Evolutionary conservation across 2,888 invertebrate species (phyloP).

Genomic region (Acanthosoma haemorrhoidale): DNA sequence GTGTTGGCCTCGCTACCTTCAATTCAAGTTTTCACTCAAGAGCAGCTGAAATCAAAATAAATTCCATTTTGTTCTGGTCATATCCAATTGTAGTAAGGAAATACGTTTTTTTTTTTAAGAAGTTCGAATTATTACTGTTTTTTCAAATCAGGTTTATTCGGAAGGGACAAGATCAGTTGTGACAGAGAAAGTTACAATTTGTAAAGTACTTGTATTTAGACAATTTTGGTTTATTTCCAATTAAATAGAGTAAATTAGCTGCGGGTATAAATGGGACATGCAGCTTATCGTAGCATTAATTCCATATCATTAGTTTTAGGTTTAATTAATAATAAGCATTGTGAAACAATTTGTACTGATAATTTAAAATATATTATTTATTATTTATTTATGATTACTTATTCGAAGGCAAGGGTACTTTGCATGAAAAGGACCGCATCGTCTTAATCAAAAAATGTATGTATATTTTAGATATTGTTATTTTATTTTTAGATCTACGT

Average conservation of each 20-base stretch:
- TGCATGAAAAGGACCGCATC: constrained; percentile 15
- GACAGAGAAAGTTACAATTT: background rate
- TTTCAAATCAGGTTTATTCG: too few species aligned
- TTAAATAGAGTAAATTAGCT: background rate
- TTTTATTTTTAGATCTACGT: constrained; percentile 37
- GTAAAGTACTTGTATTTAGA: background rate
- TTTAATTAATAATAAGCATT: constrained; percentile 10
- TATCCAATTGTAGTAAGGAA: background rate
- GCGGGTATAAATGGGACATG: background rate
- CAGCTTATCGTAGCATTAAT: constrained; percentile 1
- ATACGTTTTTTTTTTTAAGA: too few species aligned
- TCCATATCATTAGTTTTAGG: constrained; percentile 24
- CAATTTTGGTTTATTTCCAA: background rate
- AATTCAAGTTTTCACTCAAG: too few species aligned
- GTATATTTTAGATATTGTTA: constrained; percentile 37
- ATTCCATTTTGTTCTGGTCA: background rate
- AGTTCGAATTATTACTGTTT: background rate
- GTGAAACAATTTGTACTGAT: constrained; percentile 31
- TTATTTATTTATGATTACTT: constrained; percentile 26
- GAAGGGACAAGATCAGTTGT: too few species aligned
- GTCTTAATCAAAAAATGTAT: constrained; percentile 37
- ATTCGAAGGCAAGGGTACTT: constrained; percentile 25
- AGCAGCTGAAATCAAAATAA: constrained; percentile 1
- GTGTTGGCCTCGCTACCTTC: too few species aligned
- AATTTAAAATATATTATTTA: constrained; percentile 30